phyloP scores from a whole-genome alignment of 2,797 vertebrate genomes.

The Sebastes glaucus region DNA sequence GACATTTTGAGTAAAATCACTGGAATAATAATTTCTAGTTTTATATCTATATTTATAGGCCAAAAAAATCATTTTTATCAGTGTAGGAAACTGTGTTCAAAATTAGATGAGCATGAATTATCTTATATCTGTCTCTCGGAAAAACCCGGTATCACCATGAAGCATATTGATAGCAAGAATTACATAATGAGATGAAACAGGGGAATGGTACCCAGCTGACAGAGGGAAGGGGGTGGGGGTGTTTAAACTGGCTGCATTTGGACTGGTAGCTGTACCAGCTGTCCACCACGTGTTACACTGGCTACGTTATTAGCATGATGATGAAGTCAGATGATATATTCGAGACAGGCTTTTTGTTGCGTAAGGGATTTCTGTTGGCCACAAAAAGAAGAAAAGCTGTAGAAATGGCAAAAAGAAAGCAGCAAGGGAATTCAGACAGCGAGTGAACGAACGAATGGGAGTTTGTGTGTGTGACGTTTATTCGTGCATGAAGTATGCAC shows the following conservation, averaged over 20 bases:
- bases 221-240: neutral
- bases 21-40: too few species aligned
- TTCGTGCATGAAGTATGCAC: slow-evolving; percentile 1
- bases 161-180: slow-evolving; percentile 29
- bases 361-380: slow-evolving; percentile 39
- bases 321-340: slow-evolving; percentile 53
- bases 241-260: slow-evolving; percentile 11
- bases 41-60: too few species aligned
- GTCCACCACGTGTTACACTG: slow-evolving; percentile 64
- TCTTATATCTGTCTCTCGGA: neutral
- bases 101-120: neutral
- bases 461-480: neutral
- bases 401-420: neutral
- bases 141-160: slow-evolving; percentile 10
- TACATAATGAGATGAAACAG: slow-evolving; percentile 64
- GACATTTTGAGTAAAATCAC: too few species aligned
- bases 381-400: neutral
- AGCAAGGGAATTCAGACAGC: neutral
- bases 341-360: slow-evolving; percentile 52
- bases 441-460: neutral
- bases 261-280: slow-evolving; percentile 72
- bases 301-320: slow-evolving; percentile 62
- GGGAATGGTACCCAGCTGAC: slow-evolving; percentile 44
- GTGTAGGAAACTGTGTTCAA: neutral
- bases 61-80: neutral